A percentile compares a stretch with the other conserved stretches of the same genome.
Evolutionary conservation across 2,888 invertebrate species (phyloP).

Genomic region (Acrobasis suavella): DNA sequence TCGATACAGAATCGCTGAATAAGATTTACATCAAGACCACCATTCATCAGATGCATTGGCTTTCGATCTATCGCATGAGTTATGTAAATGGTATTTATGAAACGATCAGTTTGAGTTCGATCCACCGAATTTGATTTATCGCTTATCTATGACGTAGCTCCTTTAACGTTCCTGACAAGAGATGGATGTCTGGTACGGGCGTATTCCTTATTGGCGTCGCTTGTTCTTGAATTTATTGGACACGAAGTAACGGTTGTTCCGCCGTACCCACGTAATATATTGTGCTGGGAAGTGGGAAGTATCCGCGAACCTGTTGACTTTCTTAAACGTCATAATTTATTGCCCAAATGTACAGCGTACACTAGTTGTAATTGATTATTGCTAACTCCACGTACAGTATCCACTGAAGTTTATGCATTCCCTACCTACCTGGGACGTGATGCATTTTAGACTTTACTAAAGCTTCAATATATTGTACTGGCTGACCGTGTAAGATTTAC

Average conservation of each 20-base stretch:
- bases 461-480: neutral
- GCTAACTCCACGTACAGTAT: slow-evolving; percentile 11
- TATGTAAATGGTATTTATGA: slow-evolving; percentile 60
- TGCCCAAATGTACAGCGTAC: slow-evolving; percentile 43
- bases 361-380: slow-evolving; percentile 48
- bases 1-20: slow-evolving; percentile 37
- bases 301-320: slow-evolving; percentile 62
- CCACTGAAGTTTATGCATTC: neutral
- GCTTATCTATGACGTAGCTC: slow-evolving; percentile 54
- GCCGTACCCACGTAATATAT: slow-evolving; percentile 56
- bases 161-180: slow-evolving; percentile 61
- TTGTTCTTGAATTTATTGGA: slow-evolving; percentile 76
- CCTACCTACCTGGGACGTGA: neutral
- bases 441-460: neutral
- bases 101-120: slow-evolving; percentile 52
- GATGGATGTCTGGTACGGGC: slow-evolving; percentile 66
- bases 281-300: slow-evolving; percentile 54
- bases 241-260: slow-evolving; percentile 73
- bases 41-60: slow-evolving; percentile 50
- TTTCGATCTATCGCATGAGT: slow-evolving; percentile 54
- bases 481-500: neutral
- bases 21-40: slow-evolving; percentile 55
- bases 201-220: slow-evolving; percentile 72
- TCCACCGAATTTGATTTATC: slow-evolving; percentile 68
- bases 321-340: slow-evolving; percentile 61